A percentile compares a stretch with the other conserved stretches of the same genome.
phyloP scores from a whole-genome alignment of 2,888 invertebrate genomes.

The Thereva unica region DNA sequence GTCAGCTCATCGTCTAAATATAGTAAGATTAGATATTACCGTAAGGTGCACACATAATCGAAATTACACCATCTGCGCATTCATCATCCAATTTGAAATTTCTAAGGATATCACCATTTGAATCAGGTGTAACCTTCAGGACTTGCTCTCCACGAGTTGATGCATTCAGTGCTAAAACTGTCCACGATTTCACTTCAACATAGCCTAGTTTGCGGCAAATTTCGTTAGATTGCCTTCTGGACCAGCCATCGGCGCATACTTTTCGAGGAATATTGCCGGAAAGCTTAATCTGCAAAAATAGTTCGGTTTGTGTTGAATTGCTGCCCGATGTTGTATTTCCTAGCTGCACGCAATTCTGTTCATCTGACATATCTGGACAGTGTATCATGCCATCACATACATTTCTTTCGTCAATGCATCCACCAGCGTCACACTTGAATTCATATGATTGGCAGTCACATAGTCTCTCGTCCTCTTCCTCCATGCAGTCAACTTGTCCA shows the following conservation, averaged over 20 bases:
- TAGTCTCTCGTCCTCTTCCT: slow-evolving; percentile 64
- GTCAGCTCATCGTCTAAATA: neutral
- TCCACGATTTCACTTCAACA: slow-evolving; percentile 53
- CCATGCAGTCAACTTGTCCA: slow-evolving; percentile 62
- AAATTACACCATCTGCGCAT: slow-evolving; percentile 59
- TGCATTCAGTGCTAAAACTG: slow-evolving; percentile 22
- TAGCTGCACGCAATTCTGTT: slow-evolving; percentile 62
- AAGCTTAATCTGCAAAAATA: slow-evolving; percentile 42
- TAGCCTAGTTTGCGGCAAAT: slow-evolving; percentile 64
- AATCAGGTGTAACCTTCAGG: slow-evolving; percentile 3
- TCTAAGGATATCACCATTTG: slow-evolving; percentile 46
- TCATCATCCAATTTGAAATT: slow-evolving; percentile 57
- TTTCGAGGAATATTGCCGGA: slow-evolving; percentile 43
- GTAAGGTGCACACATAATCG: slow-evolving; percentile 63
- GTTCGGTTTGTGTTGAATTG: slow-evolving; percentile 44
- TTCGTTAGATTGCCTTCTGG: slow-evolving; percentile 60
- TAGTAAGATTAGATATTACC: slow-evolving; percentile 50
- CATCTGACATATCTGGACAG: slow-evolving; percentile 67
- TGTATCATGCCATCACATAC: slow-evolving; percentile 65
- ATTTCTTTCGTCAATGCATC: slow-evolving; percentile 61
- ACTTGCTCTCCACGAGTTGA: neutral
- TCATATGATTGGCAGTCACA: slow-evolving; percentile 63
- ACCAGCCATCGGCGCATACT: slow-evolving; percentile 63
- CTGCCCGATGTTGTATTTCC: slow-evolving; percentile 33
- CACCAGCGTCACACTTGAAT: slow-evolving; percentile 64